These are phyloP conservation scores for Bombyx mandarina DNA, from an alignment of 1,140 invertebrate genomes.

Conservation along the genomic window DNA sequence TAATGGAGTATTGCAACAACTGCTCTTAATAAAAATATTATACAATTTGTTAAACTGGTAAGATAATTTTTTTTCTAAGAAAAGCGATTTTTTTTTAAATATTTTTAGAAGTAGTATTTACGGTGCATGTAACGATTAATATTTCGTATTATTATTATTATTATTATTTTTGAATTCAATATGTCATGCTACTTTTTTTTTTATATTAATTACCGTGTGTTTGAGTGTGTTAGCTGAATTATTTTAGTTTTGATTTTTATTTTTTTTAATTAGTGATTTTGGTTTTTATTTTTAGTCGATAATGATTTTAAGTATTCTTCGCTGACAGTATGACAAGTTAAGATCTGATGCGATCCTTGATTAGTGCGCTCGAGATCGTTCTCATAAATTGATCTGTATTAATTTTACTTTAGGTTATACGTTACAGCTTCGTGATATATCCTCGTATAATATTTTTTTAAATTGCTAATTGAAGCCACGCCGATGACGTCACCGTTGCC, in stretches of 20 bases:
- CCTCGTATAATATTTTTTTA: slow-evolving; percentile 28
- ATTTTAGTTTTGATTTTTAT: slow-evolving; percentile 64
- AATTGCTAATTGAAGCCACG: slow-evolving; percentile 52
- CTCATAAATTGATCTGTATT: slow-evolving; percentile 61
- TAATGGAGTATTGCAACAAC: slow-evolving; percentile 60
- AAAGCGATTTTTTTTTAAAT: slow-evolving; percentile 41
- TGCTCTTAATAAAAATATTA: slow-evolving; percentile 63
- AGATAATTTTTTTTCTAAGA: slow-evolving; percentile 67
- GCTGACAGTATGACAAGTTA: slow-evolving; percentile 67
- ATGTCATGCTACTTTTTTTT: slow-evolving; percentile 60
- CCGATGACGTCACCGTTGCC: slow-evolving; percentile 23
- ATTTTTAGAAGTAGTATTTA: slow-evolving; percentile 65
- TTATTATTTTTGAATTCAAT: slow-evolving; percentile 53
- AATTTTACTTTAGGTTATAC: slow-evolving; percentile 47
- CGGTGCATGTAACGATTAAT: slow-evolving; percentile 67
- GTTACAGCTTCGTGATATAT: slow-evolving; percentile 56
- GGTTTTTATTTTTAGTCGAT: slow-evolving; percentile 33
- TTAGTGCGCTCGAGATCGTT: slow-evolving; percentile 26
- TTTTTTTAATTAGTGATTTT: slow-evolving; percentile 41
- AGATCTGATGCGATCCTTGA: slow-evolving; percentile 53
- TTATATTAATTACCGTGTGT: slow-evolving; percentile 62
- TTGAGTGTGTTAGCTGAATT: slow-evolving; percentile 69
- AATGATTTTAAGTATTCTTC: slow-evolving; percentile 55
- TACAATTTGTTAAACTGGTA: slow-evolving; percentile 67
- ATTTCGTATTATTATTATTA: slow-evolving; percentile 24